Conservation (phyloP, 2,888 invertebrate genomes). For the Polydrusus tereticollis region DNA sequence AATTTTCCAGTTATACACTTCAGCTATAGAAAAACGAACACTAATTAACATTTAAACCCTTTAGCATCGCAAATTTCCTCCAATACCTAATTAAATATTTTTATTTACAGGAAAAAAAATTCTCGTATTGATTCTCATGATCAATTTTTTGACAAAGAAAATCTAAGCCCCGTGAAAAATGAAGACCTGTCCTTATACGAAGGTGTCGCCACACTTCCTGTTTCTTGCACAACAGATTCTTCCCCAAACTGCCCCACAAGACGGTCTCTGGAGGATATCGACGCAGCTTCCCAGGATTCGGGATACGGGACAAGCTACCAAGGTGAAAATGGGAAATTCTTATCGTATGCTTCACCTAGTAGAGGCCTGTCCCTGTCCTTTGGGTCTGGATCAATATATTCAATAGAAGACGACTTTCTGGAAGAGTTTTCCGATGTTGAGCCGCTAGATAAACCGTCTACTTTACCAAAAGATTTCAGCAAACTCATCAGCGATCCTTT, state of each 20-base stretch:
- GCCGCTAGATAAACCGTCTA: constrained; percentile 65
- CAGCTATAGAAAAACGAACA: too few relatives aligned
- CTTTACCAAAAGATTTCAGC: constrained; percentile 72
- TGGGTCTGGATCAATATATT: constrained; percentile 71
- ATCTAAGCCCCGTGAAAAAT: constrained; percentile 60
- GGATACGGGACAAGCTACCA: constrained; percentile 69
- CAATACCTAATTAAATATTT: too few relatives aligned
- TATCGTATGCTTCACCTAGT: constrained; percentile 58
- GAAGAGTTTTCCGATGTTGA: constrained; percentile 76
- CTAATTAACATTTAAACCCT: too few relatives aligned
- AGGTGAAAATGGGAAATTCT: constrained; percentile 58
- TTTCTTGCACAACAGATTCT: constrained; percentile 57
- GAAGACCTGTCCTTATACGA: constrained; percentile 64
- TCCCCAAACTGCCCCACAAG: constrained; percentile 59
- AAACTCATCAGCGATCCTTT: constrained; percentile 72
- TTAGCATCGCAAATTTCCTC: too few relatives aligned
- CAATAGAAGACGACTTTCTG: constrained; percentile 76
- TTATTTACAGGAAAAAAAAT: constrained; percentile 46
- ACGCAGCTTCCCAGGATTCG: constrained; percentile 73
- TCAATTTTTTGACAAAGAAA: constrained; percentile 60
- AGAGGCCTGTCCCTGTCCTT: constrained; percentile 62
- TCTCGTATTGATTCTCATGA: constrained; percentile 46
- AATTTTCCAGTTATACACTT: too few relatives aligned
- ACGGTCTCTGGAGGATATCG: constrained; percentile 69
- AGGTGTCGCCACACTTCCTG: constrained; percentile 55